Evolutionary conservation across 2,113 vertebrate genomes (phyloP).

Genomic region (Chamaea fasciata): DNA sequence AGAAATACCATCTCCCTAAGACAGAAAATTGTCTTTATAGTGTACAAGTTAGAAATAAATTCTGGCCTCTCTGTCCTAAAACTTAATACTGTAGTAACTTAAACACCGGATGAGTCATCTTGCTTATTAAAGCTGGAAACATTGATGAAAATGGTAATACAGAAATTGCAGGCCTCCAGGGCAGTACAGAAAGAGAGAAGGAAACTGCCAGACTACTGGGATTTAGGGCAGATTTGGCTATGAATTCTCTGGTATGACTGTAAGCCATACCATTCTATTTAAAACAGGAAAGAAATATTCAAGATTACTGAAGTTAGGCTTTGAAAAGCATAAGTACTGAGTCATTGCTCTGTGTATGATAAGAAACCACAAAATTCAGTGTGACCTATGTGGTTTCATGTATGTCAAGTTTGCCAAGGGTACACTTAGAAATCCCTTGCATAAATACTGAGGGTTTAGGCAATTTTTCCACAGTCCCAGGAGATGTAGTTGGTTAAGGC

Average conservation of each 20-base stretch:
- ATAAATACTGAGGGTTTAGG: neutral
- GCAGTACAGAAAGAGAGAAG: neutral
- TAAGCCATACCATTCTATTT: neutral
- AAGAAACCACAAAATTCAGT: neutral
- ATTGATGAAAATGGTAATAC: neutral
- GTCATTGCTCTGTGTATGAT: neutral
- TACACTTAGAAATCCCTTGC: neutral
- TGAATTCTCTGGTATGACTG: neutral
- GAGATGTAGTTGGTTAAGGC: neutral
- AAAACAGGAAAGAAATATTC: conserved; percentile 1
- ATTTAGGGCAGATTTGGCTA: neutral
- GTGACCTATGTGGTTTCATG: neutral
- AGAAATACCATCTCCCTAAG: neutral
- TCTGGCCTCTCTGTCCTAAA: neutral
- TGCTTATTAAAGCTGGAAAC: neutral
- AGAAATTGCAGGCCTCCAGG: neutral
- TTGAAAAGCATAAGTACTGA: neutral
- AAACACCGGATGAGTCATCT: neutral
- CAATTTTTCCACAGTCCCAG: neutral
- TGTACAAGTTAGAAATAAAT: neutral
- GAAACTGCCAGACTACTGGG: neutral
- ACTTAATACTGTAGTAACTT: neutral
- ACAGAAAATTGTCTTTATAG: neutral
- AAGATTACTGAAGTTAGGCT: neutral
- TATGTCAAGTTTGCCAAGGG: neutral